Percentiles rank a stretch among this genome's conserved stretches.
Conservation (phyloP, 2,888 invertebrate species). For the Silvanus unidentatus region DNA sequence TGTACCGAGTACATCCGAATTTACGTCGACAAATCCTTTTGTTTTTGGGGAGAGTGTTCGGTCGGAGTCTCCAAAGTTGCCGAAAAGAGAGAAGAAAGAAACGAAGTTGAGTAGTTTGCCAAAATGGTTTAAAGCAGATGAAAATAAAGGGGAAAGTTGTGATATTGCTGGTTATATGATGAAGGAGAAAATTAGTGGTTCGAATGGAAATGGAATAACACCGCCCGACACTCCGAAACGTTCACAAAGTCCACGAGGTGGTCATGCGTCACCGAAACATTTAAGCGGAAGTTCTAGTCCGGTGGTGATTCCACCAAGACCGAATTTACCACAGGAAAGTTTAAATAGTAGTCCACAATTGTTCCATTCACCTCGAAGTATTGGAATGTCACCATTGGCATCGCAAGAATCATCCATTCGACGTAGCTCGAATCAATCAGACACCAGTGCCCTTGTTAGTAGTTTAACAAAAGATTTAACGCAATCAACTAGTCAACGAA, state of each 20-base stretch:
- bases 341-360: slow-evolving; percentile 52
- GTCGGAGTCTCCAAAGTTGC: slow-evolving; percentile 39
- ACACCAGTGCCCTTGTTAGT: slow-evolving; percentile 58
- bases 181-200: slow-evolving; percentile 57
- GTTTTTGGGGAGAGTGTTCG: slow-evolving; percentile 42
- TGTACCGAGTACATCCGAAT: slow-evolving; percentile 17
- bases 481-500: slow-evolving; percentile 51
- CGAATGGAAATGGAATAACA: slow-evolving; percentile 73
- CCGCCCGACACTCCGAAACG: slow-evolving; percentile 62
- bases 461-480: slow-evolving; percentile 58
- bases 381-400: slow-evolving; percentile 51
- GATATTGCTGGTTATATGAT: slow-evolving; percentile 31
- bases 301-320: slow-evolving; percentile 50
- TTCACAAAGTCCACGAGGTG: slow-evolving; percentile 51
- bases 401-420: slow-evolving; percentile 37
- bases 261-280: slow-evolving; percentile 48
- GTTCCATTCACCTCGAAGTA: slow-evolving; percentile 52
- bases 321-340: slow-evolving; percentile 41
- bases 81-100: slow-evolving; percentile 40
- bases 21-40: slow-evolving; percentile 41
- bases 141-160: slow-evolving; percentile 34
- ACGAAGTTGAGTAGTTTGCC: slow-evolving; percentile 50
- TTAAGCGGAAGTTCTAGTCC: slow-evolving; percentile 56
- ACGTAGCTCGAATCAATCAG: slow-evolving; percentile 54
- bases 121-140: slow-evolving; percentile 55